Evolutionary conservation across 2,888 invertebrate genomes (phyloP), one percentile per base, ranked within the genome.

Genomic region (Aplocera efformata): DNA sequence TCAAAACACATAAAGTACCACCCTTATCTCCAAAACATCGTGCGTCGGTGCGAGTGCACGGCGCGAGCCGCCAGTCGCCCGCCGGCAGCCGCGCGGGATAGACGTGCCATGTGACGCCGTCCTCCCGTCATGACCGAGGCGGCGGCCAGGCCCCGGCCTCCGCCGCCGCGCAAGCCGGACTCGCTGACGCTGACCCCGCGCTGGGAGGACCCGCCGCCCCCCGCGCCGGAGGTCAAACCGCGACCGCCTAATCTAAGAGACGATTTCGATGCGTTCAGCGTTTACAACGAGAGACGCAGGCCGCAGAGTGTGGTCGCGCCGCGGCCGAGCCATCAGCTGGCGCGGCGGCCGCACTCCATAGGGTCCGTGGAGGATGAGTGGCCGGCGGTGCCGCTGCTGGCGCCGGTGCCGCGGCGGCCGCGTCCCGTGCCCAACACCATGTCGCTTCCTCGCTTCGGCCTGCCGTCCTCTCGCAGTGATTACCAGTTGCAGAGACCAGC

Each of bases 401-500:
- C 81, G 72, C 90, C 89, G 60, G 88, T 90, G 53, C 85, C 90
- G 61, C 86, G 90, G 30, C 81, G 90, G 35, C 83, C 86, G 52
- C 75, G 85, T 58, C 86, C 85, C 48, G 77, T 80, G 42, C 74
- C 88, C 50, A 79, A 61, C 22, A 45, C 76, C 31, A 53, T 86
- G 56, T 76, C 82, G 51, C 65, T 88, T 47, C 79, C 86, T 65
- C 67, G 81, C 57, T 79, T 89, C 4, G 88, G 86, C 10, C 59
- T 92, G 48, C 91, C 91, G 49, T 89, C 91, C 54, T 90, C 91
- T 32, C 78, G 91, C 28, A 91, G 91, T 69, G 91, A 91, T 61
- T 90, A 91, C 66, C 91, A 91, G 71, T 73, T 92, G 35, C 89
- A 89, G 48, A 79, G 90, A 56, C 89, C 90, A 3, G 85, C 83